phyloP scores from a whole-genome alignment of 2,888 invertebrate genomes.

The Torymus texanus region DNA sequence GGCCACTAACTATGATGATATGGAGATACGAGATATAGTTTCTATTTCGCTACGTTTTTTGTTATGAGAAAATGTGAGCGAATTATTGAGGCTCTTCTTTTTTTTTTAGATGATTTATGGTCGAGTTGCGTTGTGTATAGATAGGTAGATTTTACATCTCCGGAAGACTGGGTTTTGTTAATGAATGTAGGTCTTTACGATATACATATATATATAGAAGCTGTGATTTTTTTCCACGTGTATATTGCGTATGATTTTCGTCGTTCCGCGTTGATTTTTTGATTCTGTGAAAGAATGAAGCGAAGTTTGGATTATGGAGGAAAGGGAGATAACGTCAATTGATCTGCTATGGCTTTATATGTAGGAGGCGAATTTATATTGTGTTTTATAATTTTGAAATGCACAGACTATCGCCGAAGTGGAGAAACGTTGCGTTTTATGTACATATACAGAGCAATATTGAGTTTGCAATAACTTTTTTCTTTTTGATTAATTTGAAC shows the following conservation, averaged over 20 bases:
- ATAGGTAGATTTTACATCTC: not conserved
- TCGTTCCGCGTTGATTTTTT: not conserved
- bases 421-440: not conserved
- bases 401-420: not conserved
- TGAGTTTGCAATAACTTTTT: no score
- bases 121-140: not conserved
- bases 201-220: not conserved
- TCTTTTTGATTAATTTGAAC: no score
- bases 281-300: not conserved
- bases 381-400: constrained; percentile 20
- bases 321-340: constrained; percentile 25
- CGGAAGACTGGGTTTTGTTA: constrained; percentile 41
- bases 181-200: constrained; percentile 1
- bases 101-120: constrained; percentile 7
- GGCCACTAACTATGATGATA: not conserved
- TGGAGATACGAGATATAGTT: not conserved
- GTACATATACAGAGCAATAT: not conserved
- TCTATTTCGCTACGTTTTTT: no score
- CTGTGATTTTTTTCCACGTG: constrained; percentile 30
- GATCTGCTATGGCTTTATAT: not conserved
- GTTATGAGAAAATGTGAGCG: no score
- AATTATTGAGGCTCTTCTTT: not conserved
- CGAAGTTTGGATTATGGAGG: not conserved
- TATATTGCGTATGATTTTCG: not conserved
- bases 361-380: not conserved